phyloP scores from a whole-genome alignment of 2,113 vertebrate genomes.

The Neolamprologus kungweensis region DNA sequence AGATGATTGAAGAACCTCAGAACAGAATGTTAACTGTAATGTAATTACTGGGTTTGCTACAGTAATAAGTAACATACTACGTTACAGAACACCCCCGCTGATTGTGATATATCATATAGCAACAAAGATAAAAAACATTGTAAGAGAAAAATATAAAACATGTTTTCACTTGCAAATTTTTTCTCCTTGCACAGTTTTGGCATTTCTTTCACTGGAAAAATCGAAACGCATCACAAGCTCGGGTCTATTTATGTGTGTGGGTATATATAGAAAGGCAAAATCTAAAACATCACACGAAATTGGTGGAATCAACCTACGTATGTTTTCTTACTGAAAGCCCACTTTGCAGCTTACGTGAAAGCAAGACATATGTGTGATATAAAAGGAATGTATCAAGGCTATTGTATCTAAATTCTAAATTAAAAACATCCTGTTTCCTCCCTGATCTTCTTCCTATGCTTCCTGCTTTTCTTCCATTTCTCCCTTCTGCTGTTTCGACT shows the following conservation, averaged over 20 bases:
- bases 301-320: background rate
- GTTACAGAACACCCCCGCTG: background rate
- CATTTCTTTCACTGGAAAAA: background rate
- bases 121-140: background rate
- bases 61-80: background rate
- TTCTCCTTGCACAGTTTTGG: background rate
- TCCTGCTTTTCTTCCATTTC: background rate
- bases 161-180: background rate
- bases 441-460: background rate
- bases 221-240: background rate
- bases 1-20: background rate
- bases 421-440: constrained; percentile 2
- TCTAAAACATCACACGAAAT: background rate
- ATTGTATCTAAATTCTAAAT: background rate
- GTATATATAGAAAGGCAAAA: background rate
- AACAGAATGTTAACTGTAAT: background rate
- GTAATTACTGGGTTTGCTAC: background rate
- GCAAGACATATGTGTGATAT: background rate
- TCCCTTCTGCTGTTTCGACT: background rate
- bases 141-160: background rate
- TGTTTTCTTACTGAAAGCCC: background rate
- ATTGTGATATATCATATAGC: background rate
- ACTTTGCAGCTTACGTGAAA: background rate
- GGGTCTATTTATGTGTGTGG: background rate
- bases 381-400: background rate